Percentiles rank a stretch among this genome's conserved stretches.
Evolutionary conservation across 2,797 vertebrate genomes (phyloP).

Genomic region (Esox masquinongy): DNA sequence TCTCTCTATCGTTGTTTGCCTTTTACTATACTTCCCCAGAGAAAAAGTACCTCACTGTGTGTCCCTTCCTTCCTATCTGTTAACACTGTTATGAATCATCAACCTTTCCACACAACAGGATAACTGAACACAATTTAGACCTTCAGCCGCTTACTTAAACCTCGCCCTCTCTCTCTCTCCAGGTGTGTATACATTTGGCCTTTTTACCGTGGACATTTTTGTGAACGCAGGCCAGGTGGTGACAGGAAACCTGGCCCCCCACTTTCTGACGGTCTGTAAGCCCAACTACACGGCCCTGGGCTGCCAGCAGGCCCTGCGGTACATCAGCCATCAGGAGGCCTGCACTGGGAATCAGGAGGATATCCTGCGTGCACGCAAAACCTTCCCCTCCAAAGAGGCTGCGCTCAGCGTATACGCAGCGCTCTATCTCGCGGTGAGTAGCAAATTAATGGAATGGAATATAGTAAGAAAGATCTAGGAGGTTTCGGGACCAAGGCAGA

Average conservation of each 20-base stretch:
- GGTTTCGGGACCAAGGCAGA: neutral
- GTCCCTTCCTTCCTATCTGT: neutral
- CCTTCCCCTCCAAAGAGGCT: constrained; percentile 97
- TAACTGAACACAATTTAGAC: neutral
- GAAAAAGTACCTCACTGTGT: neutral
- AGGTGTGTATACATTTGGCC: constrained; percentile 97
- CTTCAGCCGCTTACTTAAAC: neutral
- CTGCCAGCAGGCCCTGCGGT: constrained; percentile 92
- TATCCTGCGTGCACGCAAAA: constrained; percentile 90
- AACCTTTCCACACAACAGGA: neutral
- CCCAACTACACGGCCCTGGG: constrained; percentile 97
- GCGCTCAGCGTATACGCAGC: constrained; percentile 93
- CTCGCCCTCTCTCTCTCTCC: constrained; percentile 35
- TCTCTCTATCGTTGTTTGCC: neutral
- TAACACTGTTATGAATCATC: neutral
- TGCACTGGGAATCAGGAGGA: constrained; percentile 95
- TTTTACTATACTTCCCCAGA: neutral
- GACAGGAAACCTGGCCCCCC: constrained; percentile 95
- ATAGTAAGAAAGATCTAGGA: neutral
- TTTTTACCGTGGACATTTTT: constrained; percentile 98
- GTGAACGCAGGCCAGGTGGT: constrained; percentile 98
- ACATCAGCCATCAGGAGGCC: constrained; percentile 92
- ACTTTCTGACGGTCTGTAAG: constrained; percentile 96
- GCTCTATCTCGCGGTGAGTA: constrained; percentile 94
- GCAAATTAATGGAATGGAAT: neutral